Conservation (phyloP, 1,140 invertebrate genomes). For the Drosophila bocki region DNA sequence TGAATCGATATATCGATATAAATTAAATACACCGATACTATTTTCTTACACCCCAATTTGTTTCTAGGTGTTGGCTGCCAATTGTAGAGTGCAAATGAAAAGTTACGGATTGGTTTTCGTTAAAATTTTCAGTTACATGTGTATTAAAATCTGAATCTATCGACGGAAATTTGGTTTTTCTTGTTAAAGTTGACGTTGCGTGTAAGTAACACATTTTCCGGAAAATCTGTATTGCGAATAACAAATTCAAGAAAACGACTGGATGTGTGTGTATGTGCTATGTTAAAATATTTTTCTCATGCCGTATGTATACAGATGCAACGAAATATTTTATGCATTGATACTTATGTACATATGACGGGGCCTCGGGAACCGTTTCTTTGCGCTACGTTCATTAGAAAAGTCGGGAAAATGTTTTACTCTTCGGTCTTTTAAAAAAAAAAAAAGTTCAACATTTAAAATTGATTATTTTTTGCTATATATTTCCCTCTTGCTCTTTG, state of each 20-base stretch:
- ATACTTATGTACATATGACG: constrained; percentile 10
- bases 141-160: constrained; percentile 49
- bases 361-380: constrained; percentile 10
- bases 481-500: constrained; percentile 65
- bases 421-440: constrained; percentile 24
- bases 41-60: constrained; percentile 48
- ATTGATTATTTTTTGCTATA: constrained; percentile 78
- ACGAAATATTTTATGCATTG: constrained; percentile 21
- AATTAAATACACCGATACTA: constrained; percentile 39
- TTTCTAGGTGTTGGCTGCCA: constrained; percentile 78
- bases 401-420: constrained; percentile 35
- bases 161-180: constrained; percentile 27
- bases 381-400: constrained; percentile 4
- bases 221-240: constrained; percentile 21
- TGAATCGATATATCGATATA: constrained; percentile 25
- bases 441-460: constrained; percentile 67
- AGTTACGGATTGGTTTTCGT: constrained; percentile 65
- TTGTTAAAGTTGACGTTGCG: constrained; percentile 28
- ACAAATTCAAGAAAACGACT: constrained; percentile 33
- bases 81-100: constrained; percentile 77
- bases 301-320: constrained; percentile 30
- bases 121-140: constrained; percentile 56
- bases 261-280: constrained; percentile 54
- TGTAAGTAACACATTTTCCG: constrained; percentile 46
- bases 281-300: constrained; percentile 44